A percentile compares a stretch with the other conserved stretches of the same genome.
Evolutionary conservation across 2,113 vertebrate species (phyloP).

Genomic region (Prietella phreatophila): DNA sequence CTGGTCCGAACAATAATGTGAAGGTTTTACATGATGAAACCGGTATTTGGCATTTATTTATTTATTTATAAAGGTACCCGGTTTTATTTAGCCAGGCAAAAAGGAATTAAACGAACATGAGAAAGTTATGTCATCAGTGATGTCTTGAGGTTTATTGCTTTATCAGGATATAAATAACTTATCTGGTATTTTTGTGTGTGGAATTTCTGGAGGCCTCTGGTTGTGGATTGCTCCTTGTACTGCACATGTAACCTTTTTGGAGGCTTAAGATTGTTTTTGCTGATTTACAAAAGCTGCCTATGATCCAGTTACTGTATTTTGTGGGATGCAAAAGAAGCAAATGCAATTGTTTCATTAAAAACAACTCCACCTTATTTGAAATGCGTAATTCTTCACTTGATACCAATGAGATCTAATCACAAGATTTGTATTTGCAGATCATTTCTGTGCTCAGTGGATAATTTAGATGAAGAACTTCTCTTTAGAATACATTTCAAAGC

Average conservation of each 20-base stretch:
- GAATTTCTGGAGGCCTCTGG: neutral
- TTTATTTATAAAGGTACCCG: constrained; percentile 4
- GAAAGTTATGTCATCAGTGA: neutral
- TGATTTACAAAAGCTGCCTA: constrained; percentile 28
- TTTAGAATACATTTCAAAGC: constrained; percentile 31
- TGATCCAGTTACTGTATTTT: constrained; percentile 1
- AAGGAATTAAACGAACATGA: neutral
- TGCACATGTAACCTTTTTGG: constrained; percentile 57
- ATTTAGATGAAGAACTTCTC: neutral
- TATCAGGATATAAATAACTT: neutral
- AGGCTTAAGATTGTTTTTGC: constrained; percentile 42
- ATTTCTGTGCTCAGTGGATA: neutral
- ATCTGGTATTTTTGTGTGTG: neutral
- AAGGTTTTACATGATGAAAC: neutral
- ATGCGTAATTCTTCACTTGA: neutral
- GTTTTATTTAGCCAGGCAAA: constrained; percentile 9
- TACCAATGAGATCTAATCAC: neutral
- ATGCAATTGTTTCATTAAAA: neutral
- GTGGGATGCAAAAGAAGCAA: neutral
- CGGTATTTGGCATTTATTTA: neutral
- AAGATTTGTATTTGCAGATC: neutral
- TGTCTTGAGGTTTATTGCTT: neutral
- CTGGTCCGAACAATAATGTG: neutral
- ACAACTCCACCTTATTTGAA: neutral
- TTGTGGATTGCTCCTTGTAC: constrained; percentile 44